Base-by-base conservation (phyloP, 2,113 vertebrate species). In the Pomatorhinus ruficollis region DNA sequence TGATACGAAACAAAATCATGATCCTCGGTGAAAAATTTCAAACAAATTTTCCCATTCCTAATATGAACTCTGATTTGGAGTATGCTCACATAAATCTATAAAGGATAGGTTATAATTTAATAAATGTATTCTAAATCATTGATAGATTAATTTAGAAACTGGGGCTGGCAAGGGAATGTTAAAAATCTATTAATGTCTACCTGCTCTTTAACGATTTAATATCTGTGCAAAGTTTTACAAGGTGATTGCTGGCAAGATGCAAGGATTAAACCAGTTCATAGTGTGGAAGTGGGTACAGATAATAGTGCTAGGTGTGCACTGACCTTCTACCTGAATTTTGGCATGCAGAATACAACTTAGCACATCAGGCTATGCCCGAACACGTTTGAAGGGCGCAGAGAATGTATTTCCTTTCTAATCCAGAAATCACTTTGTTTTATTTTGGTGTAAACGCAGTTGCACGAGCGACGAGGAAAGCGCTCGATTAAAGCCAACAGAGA, bases 401-500 rank as follows among this genome's bases (percentile, higher is more conserved):
- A 69, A 61, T 5, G 15, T 1, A 18, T 63, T 95, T 37, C 70
- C 92, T 71, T 56, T 68, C 39, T 95, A 30, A 70, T 64, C 61
- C 54, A 69, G 84, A 89, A 89, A 65, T 39, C 1, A 8, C 78
- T 93, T 85, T 28, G 85, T 90, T 96, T 93, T 44, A 75, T 95
- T 89, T 92, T 30, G 56, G 65, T n/a, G 71, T 39, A 35, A 91
- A 59, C 28, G 71, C 13, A 10, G 71, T 37, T 70, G 70, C 90
- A 83, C 37, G 50, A 96, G 50, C 33, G 39, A 13, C 18, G 83
- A 90, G 78, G 37, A 87, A 68, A 66, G 72, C 4, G 47, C 72
- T 91, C 92, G 72, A 10, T 71, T 77, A 91, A 94, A 65, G 77
- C 54, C 90, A 85, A 50, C 79, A 75, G 90, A 95, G 91, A 96